Conservation (phyloP, 2,797 vertebrate genomes). For the Siniperca obscura region DNA sequence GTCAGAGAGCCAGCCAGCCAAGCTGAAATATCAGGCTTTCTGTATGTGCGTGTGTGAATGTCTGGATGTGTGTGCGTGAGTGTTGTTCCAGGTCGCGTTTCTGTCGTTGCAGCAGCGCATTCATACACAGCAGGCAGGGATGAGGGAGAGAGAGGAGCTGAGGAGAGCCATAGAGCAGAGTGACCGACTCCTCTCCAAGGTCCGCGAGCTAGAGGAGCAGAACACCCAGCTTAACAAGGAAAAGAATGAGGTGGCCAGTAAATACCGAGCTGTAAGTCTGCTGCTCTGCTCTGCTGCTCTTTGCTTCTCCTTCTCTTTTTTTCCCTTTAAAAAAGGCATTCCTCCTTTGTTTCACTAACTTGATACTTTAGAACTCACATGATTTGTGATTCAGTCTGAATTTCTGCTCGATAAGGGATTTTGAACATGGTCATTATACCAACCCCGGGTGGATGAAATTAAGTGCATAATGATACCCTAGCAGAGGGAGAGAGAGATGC, state of each 20-base stretch:
- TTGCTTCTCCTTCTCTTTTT: conserved; percentile 17
- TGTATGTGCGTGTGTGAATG: conserved; percentile 26
- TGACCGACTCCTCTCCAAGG: conserved; percentile 75
- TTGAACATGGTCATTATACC: conserved; percentile 67
- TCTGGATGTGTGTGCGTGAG: conserved; percentile 29
- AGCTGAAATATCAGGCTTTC: conserved; percentile 49
- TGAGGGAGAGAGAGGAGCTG: conserved; percentile 85
- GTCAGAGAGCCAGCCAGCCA: conserved; percentile 25
- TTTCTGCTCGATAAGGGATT: conserved; percentile 73
- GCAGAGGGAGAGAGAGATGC: conserved; percentile 43
- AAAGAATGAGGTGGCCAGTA: conserved; percentile 73
- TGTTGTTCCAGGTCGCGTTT: conserved; percentile 46
- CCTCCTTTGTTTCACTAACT: conserved; percentile 49
- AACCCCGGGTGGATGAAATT: conserved; percentile 60
- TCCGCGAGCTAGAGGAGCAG: conserved; percentile 78
- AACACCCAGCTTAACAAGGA: conserved; percentile 75
- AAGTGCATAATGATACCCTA: conserved; percentile 73
- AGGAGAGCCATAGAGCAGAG: conserved; percentile 80
- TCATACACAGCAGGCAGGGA: conserved; percentile 61
- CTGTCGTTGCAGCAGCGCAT: conserved; percentile 60
- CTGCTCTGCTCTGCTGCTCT: conserved; percentile 37
- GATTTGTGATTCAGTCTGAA: conserved; percentile 53
- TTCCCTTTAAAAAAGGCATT: neutral
- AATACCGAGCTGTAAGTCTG: conserved; percentile 80
- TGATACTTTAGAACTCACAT: conserved; percentile 32